Percentiles rank a stretch among this genome's conserved stretches.
These are phyloP conservation scores for Hippocampus kuda DNA, from an alignment of 2,797 vertebrate genomes.

Conservation along the genomic window DNA sequence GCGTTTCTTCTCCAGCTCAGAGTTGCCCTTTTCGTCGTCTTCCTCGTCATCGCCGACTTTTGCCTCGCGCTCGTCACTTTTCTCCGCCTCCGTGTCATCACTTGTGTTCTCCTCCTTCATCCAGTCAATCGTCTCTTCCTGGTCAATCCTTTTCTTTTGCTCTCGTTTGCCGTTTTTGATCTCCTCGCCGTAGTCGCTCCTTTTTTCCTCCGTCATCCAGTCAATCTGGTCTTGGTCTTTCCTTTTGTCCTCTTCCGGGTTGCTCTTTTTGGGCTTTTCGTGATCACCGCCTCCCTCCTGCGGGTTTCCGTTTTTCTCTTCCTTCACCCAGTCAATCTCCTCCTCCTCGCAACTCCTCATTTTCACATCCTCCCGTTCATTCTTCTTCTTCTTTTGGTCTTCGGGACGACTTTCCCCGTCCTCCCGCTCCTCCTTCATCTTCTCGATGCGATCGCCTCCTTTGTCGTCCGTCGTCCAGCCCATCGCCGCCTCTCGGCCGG, in stretches of 20 bases:
- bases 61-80: no score
- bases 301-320: neutral
- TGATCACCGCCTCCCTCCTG: neutral
- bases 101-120: neutral
- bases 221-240: neutral
- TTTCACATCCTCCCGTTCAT: neutral
- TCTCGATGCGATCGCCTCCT: neutral
- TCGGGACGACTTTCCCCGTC: neutral
- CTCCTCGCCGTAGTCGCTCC: neutral
- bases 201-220: neutral
- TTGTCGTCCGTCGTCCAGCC: neutral
- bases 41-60: no score
- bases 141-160: neutral
- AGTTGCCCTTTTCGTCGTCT: no score
- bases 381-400: neutral
- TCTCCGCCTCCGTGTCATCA: no score
- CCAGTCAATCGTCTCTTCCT: neutral
- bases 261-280: neutral
- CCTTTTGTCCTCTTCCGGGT: neutral
- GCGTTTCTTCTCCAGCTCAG: no score
- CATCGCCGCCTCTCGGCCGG: no score
- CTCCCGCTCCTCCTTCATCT: neutral
- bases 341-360: neutral
- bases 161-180: neutral
- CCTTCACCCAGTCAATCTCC: neutral